Base-by-base conservation (phyloP, 2,113 vertebrate species). In the human (Homo sapiens) region DNA sequence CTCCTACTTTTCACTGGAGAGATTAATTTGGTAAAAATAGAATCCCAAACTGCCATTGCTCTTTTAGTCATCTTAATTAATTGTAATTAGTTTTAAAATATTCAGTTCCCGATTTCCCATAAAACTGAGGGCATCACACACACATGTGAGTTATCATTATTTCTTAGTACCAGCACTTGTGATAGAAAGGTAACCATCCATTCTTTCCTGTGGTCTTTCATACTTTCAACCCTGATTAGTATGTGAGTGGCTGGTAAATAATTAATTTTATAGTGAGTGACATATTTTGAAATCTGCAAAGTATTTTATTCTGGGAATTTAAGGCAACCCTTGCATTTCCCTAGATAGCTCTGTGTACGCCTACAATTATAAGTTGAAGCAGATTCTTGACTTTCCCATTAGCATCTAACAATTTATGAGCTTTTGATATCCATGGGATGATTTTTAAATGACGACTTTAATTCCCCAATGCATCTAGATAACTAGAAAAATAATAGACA, bases 201-300 rank as follows among this genome's bases (percentile, higher is more conserved):
- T 93, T 97, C 97, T 97, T 97, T 0, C 0, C 89, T 73, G 61
- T 59, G 81, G 93, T 98, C 90, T 98, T 76, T 96, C 93, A 96
- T 83, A 91, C 96, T 83, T 97, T 96, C 98, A 97, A 76, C 64
- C 91, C 90, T 98, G 96, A 98, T 98, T 98, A 98, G 97, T 84
- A 97, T 97, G 88, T 97, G 66, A 97, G 97, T 98, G 96, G 98
- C 96, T 97, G 72, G 97, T 98, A 98, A 99, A 98, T 98, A 98
- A 98, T 90, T 98, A 98, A 98, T 98, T 98, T 98, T 96, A 97
- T 84, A 89, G 93, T 97, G 97, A 98, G 87, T 97, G 98, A 97
- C 98, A 98, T 97, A 98, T 98, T 98, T 98, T 96, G 96, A 98
- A 98, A 98, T 97, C 97, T 98, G 84, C 0, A 38, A 98, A 98